Evolutionary conservation across 2,113 vertebrate species (phyloP).

Genomic region (Apus apus): DNA sequence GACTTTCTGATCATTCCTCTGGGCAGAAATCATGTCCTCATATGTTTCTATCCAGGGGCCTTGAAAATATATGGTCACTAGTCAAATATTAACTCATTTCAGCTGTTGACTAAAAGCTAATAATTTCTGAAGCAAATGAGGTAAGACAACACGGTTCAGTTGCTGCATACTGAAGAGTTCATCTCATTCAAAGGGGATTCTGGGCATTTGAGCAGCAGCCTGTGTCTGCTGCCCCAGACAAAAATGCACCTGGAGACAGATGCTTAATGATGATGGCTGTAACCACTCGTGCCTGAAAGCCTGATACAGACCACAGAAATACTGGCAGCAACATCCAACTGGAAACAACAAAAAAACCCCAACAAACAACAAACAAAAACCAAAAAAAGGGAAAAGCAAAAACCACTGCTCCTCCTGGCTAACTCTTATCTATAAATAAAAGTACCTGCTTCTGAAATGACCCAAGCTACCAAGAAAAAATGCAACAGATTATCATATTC

Average conservation of each 20-base stretch:
- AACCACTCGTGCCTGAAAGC: background rate
- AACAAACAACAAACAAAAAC: background rate
- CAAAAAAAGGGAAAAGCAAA: background rate
- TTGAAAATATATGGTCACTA: constrained; percentile 20
- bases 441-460: background rate
- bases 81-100: constrained; percentile 52
- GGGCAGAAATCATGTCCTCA: background rate
- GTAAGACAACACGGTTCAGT: background rate
- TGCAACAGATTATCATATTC: background rate
- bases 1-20: background rate
- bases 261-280: background rate
- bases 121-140: constrained; percentile 47
- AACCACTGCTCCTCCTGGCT: background rate
- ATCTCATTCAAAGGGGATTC: background rate
- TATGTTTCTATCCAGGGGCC: background rate
- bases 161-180: constrained; percentile 12
- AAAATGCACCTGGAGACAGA: constrained; percentile 12
- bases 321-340: background rate
- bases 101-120: constrained; percentile 41
- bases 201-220: background rate
- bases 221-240: constrained; percentile 6
- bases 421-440: background rate
- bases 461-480: background rate
- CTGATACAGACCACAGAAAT: background rate
- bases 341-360: background rate